A percentile compares a stretch with the other conserved stretches of the same genome.
Conservation (phyloP, 2,888 invertebrate genomes). For the Apotomis turbidana region DNA sequence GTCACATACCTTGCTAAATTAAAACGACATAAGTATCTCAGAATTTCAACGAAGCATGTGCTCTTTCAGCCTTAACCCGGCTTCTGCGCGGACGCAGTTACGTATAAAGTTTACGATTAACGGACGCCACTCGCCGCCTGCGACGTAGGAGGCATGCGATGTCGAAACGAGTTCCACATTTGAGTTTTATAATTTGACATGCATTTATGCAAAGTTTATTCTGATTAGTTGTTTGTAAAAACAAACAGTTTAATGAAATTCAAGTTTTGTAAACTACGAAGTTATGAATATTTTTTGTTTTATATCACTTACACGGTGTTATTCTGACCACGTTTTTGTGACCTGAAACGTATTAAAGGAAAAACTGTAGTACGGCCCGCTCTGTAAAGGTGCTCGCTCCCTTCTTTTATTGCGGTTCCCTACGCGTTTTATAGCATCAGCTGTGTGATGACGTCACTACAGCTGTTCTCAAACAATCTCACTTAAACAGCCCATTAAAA, state of each 20-base stretch:
- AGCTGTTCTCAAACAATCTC: slow-evolving; percentile 45
- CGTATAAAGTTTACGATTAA: slow-evolving; percentile 46
- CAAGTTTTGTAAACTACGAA: slow-evolving; percentile 9
- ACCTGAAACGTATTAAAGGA: neutral
- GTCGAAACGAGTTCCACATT: slow-evolving; percentile 40
- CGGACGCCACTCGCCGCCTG: slow-evolving; percentile 28
- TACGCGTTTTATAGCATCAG: slow-evolving; percentile 74
- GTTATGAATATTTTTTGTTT: slow-evolving; percentile 7
- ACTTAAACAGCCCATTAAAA: slow-evolving; percentile 34
- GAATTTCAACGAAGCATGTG: neutral
- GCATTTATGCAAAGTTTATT: slow-evolving; percentile 31
- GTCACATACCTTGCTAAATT: slow-evolving; percentile 69
- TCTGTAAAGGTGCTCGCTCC: slow-evolving; percentile 46
- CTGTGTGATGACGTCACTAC: slow-evolving; percentile 72
- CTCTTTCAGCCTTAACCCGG: neutral
- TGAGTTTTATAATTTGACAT: slow-evolving; percentile 40
- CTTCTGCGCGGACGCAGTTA: slow-evolving; percentile 43
- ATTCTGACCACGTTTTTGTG: neutral
- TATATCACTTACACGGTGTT: neutral
- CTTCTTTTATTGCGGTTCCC: slow-evolving; percentile 67
- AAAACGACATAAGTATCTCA: slow-evolving; percentile 11
- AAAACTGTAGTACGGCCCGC: neutral
- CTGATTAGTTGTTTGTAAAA: slow-evolving; percentile 12
- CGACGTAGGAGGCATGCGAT: slow-evolving; percentile 40
- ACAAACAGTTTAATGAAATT: slow-evolving; percentile 21